Evolutionary conservation across 2,797 vertebrate genomes (phyloP), one percentile per base, ranked within the genome.

Genomic region (Chelon auratus): DNA sequence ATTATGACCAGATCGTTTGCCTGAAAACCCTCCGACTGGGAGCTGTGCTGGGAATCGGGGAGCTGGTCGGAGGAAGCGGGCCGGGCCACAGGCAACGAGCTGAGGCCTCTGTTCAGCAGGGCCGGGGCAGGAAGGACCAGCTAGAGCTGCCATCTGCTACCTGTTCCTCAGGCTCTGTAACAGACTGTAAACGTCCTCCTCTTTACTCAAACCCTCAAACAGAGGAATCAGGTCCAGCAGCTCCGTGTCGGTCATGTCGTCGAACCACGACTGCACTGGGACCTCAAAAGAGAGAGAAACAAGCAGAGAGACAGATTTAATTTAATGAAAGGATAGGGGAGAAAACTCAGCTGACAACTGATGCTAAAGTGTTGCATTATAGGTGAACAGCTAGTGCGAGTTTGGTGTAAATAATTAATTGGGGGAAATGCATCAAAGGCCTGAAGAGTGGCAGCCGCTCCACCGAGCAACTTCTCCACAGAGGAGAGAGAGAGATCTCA

Each of bases 201-300:
- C 98, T 81, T 88, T 94, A 84, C 94, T 94, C 85, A 99, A 93
- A 82, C 95, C 96, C 94, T 99, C 97, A 45, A 99, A 98, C 91
- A 99, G 95, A 58, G 98, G 97, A 43, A 95, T 92, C 87, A 99
- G 96, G 82, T 99, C 98, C 91, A 98, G 93, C 90, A 99, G 95
- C 93, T 99, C 98, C 0, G 96, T 99, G 94, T 99, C 98, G 0
- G 95, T 92, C 97, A 99, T 96, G 93, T 99, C 97, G 22, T 99
- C 98, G 74, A 99, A 99, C 98, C 98, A 99, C 69, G 98, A 99
- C 94, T 98, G 97, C 85, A 99, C 98, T 14, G 98, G 97, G 83
- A 99, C 98, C 98, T 99, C n/a, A 13, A 20, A 0, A 36, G 14
- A 18, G 6, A 57, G 15, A 56, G 14, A 20, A 51, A 11, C 2